phyloP scores from a whole-genome alignment of 2,888 invertebrate genomes.

The Sepiola atlantica region DNA sequence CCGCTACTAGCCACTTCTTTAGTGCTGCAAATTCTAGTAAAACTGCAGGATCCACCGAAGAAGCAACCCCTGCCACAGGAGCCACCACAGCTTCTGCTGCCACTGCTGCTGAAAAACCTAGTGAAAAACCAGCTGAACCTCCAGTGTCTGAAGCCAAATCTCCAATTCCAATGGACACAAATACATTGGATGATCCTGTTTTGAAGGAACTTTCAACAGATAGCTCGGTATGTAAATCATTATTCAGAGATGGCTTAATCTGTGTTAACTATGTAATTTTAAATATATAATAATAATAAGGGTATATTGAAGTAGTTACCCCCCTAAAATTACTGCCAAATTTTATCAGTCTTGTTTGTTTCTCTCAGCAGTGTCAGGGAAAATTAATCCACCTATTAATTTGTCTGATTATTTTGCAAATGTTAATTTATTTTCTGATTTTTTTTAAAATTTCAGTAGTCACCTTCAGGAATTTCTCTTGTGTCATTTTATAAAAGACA shows the following conservation, averaged over 20 bases:
- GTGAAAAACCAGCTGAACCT: constrained; percentile 22
- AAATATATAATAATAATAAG: too few relatives aligned
- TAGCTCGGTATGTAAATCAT: neutral
- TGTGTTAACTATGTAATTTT: too few relatives aligned
- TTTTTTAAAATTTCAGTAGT: too few relatives aligned
- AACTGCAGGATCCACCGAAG: neutral
- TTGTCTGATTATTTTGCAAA: too few relatives aligned
- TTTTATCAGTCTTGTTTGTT: too few relatives aligned
- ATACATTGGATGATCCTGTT: neutral
- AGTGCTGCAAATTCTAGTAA: neutral
- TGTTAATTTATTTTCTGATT: too few relatives aligned
- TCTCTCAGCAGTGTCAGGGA: too few relatives aligned
- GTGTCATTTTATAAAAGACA: too few relatives aligned
- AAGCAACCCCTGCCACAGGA: neutral
- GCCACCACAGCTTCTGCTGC: neutral
- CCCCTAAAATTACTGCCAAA: too few relatives aligned
- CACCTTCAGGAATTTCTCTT: too few relatives aligned
- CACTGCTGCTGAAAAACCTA: neutral
- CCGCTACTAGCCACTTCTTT: neutral
- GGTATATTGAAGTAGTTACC: too few relatives aligned
- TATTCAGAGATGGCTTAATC: neutral
- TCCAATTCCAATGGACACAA: neutral
- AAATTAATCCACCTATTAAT: too few relatives aligned
- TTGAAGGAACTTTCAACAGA: neutral
- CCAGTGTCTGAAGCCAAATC: neutral